These are phyloP conservation scores for Pardosa pseudoannulata DNA, from an alignment of 2,888 invertebrate species.

Conservation along the genomic window DNA sequence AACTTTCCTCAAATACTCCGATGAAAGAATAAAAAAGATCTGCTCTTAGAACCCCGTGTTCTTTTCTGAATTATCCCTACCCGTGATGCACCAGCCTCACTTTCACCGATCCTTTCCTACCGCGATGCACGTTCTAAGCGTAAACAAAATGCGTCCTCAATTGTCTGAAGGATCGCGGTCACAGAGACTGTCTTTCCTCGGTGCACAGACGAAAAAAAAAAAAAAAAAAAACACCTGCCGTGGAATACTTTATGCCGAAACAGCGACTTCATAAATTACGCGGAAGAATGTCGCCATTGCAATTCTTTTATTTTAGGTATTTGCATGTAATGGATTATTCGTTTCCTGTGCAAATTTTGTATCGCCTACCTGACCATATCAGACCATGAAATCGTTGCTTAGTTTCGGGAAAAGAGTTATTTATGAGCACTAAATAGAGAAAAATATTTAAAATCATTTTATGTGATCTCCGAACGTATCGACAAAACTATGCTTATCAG, in stretches of 20 bases:
- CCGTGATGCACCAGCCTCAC: background rate
- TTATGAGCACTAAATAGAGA: too few relatives aligned
- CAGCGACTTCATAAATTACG: background rate
- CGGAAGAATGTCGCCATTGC: too few relatives aligned
- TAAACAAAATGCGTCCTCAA: slow-evolving; percentile 6
- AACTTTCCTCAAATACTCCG: background rate
- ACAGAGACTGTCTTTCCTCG: background rate
- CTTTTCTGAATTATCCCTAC: background rate
- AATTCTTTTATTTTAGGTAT: too few relatives aligned
- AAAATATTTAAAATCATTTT: too few relatives aligned
- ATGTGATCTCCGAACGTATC: too few relatives aligned
- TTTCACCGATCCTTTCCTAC: background rate
- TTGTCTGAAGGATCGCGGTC: background rate
- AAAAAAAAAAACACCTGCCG: background rate
- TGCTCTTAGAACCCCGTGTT: background rate
- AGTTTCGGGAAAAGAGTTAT: too few relatives aligned
- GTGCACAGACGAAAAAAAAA: background rate
- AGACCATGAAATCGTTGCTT: too few relatives aligned
- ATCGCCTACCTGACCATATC: too few relatives aligned
- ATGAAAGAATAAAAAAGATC: background rate
- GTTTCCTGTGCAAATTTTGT: too few relatives aligned
- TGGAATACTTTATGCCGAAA: background rate
- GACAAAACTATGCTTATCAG: too few relatives aligned
- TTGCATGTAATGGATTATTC: too few relatives aligned
- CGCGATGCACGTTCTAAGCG: background rate